Base-by-base conservation (phyloP, 92 coral and sea anemone species). In the Meandrina meandrites region DNA sequence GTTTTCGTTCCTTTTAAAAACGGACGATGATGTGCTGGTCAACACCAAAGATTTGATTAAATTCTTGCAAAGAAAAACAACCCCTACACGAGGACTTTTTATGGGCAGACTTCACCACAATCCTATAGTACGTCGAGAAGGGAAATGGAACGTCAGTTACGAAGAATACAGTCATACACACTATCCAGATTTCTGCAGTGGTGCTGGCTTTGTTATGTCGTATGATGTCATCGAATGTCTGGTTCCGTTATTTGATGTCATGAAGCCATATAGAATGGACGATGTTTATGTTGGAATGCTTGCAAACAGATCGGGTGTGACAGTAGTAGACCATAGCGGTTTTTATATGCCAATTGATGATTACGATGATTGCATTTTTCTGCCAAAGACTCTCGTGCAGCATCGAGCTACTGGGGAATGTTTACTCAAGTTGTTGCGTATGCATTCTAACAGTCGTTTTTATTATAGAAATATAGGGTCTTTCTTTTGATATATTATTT, bases 121-220 rank as follows among this genome's bases (percentile, higher is more conserved):
- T 27, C 58, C 57, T 28, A 4, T 2, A 5, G 81, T 77, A 47
- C 21, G 2, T 77, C 36, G 81, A 48, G 24, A 0, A 0, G 81
- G 81, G 22, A 67, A 62, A 28, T 60, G 66, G 50, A 28, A 37
- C 5, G 75, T 81, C 75, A 62, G 35, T 14, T 36, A 62, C 5
- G 37, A 81, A 60, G 84, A 81, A 28, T 67, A 60, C 28, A 21
- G n/a, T n/a, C 73, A 37, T 0, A 28, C 53, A 28, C 57, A 81
- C 40, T 81, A 60, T 60, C 73, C 84, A 81, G 72, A 60, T 34
- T 81, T 35, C 37, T 81, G 73, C 34, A 62, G 54, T 64, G 84
- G 84, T 16, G 84, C 75, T 5, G 84, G 84, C 42, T 81, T 24
- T 81, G 84, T 81, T 36, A 35, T 81, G 53, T 37, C 84, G 0